Percentiles rank a stretch among this genome's conserved stretches.
These are phyloP conservation scores for Agrypnus murinus DNA, from an alignment of 2,888 invertebrate species.

Conservation along the genomic window DNA sequence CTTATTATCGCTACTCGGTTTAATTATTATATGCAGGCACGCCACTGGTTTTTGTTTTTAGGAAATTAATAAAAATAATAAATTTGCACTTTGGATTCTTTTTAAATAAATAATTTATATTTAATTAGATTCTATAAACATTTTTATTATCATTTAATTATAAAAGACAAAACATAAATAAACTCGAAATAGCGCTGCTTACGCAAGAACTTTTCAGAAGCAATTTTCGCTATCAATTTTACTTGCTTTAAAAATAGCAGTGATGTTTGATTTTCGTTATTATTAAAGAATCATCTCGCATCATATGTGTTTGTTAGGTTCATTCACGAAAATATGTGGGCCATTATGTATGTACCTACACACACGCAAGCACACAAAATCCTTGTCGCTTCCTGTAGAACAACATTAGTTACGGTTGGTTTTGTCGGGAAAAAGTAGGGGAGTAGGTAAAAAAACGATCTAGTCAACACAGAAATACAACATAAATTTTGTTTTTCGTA, in stretches of 20 bases:
- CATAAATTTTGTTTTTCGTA: too few species aligned
- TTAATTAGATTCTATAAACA: too few species aligned
- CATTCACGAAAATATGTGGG: constrained; percentile 30
- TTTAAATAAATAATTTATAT: too few species aligned
- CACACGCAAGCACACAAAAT: constrained; percentile 2
- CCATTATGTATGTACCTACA: too few species aligned
- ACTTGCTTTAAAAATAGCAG: constrained; percentile 5
- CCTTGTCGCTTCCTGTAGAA: constrained; percentile 10
- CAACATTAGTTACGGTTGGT: constrained; percentile 18
- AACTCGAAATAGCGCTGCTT: background rate
- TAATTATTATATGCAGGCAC: too few species aligned
- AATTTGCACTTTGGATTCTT: too few species aligned
- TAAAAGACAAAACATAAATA: too few species aligned
- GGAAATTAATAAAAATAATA: too few species aligned
- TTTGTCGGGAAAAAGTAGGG: constrained; percentile 8
- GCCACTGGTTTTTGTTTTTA: too few species aligned
- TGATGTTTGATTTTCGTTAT: constrained; percentile 15
- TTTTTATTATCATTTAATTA: too few species aligned
- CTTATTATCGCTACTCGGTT: too few species aligned
- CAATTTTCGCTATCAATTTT: constrained; percentile 7
- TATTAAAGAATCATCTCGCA: constrained; percentile 21
- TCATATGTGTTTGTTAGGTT: background rate
- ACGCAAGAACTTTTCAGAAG: constrained; percentile 12
- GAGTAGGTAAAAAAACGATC: constrained; percentile 3
- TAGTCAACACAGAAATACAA: too few species aligned